Conservation (phyloP, 2,888 invertebrate genomes). For the Zhengitettix transpicula region DNA sequence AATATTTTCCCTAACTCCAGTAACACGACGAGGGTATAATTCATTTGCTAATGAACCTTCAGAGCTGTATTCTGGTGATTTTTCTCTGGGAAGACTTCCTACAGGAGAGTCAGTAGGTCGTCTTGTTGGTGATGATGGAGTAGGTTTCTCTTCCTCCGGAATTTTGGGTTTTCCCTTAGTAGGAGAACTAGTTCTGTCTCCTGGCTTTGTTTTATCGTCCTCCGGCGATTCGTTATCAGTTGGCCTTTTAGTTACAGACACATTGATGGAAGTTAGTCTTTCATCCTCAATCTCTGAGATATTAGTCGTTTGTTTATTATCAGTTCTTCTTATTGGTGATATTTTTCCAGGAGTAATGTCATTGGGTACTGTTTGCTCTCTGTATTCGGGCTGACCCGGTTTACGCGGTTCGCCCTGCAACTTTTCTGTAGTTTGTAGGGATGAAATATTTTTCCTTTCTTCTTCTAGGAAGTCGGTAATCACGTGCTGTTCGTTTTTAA, state of each 20-base stretch:
- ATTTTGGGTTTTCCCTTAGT: not conserved
- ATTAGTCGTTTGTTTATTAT: not conserved
- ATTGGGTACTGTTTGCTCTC: not conserved
- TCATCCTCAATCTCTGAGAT: too few species aligned
- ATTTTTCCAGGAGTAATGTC: not conserved
- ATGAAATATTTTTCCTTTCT: not conserved
- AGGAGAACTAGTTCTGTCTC: not conserved
- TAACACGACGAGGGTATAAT: slow-evolving; percentile 9
- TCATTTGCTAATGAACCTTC: slow-evolving; percentile 20
- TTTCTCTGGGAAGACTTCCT: slow-evolving; percentile 13
- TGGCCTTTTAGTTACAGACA: not conserved
- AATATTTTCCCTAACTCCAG: not conserved
- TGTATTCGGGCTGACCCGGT: not conserved
- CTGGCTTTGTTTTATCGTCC: not conserved
- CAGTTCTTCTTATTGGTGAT: not conserved
- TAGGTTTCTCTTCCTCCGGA: not conserved
- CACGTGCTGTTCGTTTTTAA: not conserved
- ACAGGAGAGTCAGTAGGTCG: not conserved
- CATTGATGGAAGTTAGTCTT: too few species aligned
- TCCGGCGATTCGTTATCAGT: not conserved
- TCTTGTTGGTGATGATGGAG: not conserved
- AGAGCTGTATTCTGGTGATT: slow-evolving; percentile 20
- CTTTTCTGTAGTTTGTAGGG: not conserved
- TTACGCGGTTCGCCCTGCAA: not conserved
- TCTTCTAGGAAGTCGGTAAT: not conserved